Evolutionary conservation across 2,888 invertebrate species (phyloP).

Genomic region (Prosopocoilus inquinatus): DNA sequence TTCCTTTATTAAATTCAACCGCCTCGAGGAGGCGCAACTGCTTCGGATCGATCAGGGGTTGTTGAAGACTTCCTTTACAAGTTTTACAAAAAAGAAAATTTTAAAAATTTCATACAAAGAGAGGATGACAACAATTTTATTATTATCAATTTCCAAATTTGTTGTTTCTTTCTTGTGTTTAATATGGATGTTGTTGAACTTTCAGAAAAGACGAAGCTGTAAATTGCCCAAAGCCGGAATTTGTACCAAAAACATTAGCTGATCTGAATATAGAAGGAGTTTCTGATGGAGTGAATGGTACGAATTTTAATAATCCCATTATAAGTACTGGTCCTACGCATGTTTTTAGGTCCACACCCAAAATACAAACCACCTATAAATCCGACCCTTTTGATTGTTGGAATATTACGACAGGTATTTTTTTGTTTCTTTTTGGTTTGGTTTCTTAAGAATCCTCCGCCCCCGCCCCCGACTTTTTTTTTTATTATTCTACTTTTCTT

Average conservation of each 20-base stretch:
- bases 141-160: too few relatives aligned
- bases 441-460: constrained; percentile 16
- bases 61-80: too few relatives aligned
- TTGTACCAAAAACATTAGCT: constrained; percentile 85
- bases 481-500: constrained; percentile 27
- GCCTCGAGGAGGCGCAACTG: too few relatives aligned
- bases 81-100: too few relatives aligned
- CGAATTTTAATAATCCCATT: constrained; percentile 48
- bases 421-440: constrained; percentile 38
- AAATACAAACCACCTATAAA: constrained; percentile 40
- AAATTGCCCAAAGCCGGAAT: constrained; percentile 84
- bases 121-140: too few relatives aligned
- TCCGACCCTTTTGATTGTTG: constrained; percentile 59
- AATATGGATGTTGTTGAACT: constrained; percentile 21
- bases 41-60: too few relatives aligned
- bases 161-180: too few relatives aligned
- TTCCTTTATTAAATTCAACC: too few relatives aligned
- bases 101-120: too few relatives aligned
- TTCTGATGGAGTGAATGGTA: constrained; percentile 64
- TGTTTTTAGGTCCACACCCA: constrained; percentile 21
- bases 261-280: constrained; percentile 82
- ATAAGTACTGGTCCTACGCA: constrained; percentile 23
- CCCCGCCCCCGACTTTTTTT: constrained; percentile 10
- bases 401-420: constrained; percentile 59
- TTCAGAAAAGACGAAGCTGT: constrained; percentile 85